Conservation (phyloP, 2,797 vertebrate genomes). For the Phataginus tricuspis region DNA sequence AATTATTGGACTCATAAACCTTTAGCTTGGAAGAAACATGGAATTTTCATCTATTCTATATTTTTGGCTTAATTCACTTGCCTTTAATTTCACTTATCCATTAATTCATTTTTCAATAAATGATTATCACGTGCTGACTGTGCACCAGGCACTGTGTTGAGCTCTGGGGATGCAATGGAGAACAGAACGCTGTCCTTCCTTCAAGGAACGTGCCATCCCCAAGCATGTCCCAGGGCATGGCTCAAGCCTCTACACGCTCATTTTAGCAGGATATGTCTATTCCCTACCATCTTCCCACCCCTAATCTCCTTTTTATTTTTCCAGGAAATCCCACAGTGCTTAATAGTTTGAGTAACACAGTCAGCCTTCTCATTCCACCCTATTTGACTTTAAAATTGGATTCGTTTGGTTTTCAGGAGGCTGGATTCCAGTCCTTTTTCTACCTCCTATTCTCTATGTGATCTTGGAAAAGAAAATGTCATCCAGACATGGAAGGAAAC, state of each 20-base stretch:
- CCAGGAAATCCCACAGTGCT: not conserved
- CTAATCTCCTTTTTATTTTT: not conserved
- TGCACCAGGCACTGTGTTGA: not conserved
- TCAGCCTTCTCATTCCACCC: not conserved
- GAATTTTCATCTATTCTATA: conserved; percentile 46
- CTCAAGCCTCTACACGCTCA: fast-evolving
- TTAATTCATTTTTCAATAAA: conserved; percentile 40
- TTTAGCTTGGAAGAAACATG: not conserved
- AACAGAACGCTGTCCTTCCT: not conserved
- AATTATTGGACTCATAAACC: not conserved
- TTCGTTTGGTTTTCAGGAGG: not conserved
- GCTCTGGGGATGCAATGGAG: fast-evolving
- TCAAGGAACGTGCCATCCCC: not conserved
- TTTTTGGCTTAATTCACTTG: conserved; percentile 28
- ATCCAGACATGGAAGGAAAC: not conserved
- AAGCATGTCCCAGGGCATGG: not conserved
- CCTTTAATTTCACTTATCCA: not conserved
- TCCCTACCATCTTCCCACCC: not conserved
- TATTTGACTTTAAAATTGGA: not conserved
- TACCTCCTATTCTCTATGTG: not conserved
- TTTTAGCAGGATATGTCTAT: not conserved
- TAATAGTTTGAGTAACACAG: not conserved
- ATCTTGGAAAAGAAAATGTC: not conserved
- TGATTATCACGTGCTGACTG: not conserved
- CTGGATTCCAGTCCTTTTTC: not conserved